Percentiles rank a stretch among this genome's conserved stretches.
These are phyloP conservation scores for Rotaria macrura DNA, from an alignment of 2,888 invertebrate genomes.

Conservation along the genomic window DNA sequence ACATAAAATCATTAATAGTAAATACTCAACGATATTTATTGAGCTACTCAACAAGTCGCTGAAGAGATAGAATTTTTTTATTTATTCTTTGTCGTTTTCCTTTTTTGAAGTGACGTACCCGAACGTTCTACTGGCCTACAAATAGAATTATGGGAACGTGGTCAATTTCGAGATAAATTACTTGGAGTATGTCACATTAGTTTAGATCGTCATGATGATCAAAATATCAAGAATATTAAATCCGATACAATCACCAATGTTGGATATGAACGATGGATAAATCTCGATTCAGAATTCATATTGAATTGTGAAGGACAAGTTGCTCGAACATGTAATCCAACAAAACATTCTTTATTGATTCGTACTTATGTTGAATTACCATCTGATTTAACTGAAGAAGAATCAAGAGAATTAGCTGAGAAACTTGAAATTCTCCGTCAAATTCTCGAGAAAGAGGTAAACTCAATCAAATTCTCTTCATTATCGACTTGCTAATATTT, in stretches of 20 bases:
- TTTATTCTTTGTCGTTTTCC: conserved; percentile 31
- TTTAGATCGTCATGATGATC: conserved; percentile 71
- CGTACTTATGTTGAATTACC: conserved; percentile 89
- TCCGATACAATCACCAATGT: background rate
- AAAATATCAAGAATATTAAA: conserved; percentile 62
- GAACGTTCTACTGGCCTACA: conserved; percentile 81
- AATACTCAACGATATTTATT: too few relatives aligned
- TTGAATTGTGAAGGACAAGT: conserved; percentile 82
- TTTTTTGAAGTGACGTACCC: conserved; percentile 75
- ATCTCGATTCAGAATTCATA: conserved; percentile 72
- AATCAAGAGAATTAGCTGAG: conserved; percentile 73
- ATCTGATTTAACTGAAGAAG: conserved; percentile 76
- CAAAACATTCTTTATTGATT: conserved; percentile 76
- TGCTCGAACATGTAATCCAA: conserved; percentile 76
- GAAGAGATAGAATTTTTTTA: background rate
- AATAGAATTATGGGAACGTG: conserved; percentile 92
- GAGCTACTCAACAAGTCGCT: too few relatives aligned
- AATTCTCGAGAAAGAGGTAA: conserved; percentile 71
- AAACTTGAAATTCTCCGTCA: conserved; percentile 80
- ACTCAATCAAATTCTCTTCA: background rate
- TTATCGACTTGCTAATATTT: too few relatives aligned
- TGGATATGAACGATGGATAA: conserved; percentile 76
- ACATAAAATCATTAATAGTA: too few relatives aligned
- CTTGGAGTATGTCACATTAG: conserved; percentile 86
- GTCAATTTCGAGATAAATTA: conserved; percentile 88